Evolutionary conservation across 2,797 vertebrate genomes (phyloP), one percentile per base, ranked within the genome.

Genomic region (Sebastes diaconus): DNA sequence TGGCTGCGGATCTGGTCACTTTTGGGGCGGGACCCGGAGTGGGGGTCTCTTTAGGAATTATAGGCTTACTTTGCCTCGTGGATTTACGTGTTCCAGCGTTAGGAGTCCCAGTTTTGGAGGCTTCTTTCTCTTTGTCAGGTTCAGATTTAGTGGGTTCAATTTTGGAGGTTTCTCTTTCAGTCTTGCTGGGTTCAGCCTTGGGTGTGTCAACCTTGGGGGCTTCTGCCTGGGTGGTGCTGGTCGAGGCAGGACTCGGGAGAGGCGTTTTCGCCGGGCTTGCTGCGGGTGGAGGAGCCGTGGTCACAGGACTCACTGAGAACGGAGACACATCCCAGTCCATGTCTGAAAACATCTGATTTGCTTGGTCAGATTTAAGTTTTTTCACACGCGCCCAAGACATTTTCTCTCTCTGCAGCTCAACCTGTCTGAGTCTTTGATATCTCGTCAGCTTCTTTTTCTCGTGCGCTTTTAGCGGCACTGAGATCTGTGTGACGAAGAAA

Each of bases 331-430:
- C 91, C 91, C 92, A 92, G 3, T 91, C 92, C 2, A 92, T 83
- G 79, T 94, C 96, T 73, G 92, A 91, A 61, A 95, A 94, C 80
- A 95, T 96, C 91, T 97, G 97, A 86, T 95, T 96, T 39, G 96
- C 92, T 74, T 97, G 97, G 87, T 97, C 97, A 18, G 96, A 96
- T 92, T 99, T 99, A 13, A 97, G 94, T 81, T 99, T 97, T 91
- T 98, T 99, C 68, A 99, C 97, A 84, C 97, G 97, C 27, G 97
- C 98, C 99, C 99, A 99, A 27, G 97, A 99, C 91, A 96, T 94
- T 76, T 96, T 96, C 79, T 97, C 96, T 75, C 96, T 92, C 88
- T 96, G 95, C 25, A 99, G 93, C 34, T 97, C 96, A 2, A 96
- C 95, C 90, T 96, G 96, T 70, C 96, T 88, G 4, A 97, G 83